Evolutionary conservation across 30 jellyfish, hydroid and myxozoan species (phyloP), one percentile per base, ranked within the genome.

Genomic region (Hydractinia symbiolongicarpus): DNA sequence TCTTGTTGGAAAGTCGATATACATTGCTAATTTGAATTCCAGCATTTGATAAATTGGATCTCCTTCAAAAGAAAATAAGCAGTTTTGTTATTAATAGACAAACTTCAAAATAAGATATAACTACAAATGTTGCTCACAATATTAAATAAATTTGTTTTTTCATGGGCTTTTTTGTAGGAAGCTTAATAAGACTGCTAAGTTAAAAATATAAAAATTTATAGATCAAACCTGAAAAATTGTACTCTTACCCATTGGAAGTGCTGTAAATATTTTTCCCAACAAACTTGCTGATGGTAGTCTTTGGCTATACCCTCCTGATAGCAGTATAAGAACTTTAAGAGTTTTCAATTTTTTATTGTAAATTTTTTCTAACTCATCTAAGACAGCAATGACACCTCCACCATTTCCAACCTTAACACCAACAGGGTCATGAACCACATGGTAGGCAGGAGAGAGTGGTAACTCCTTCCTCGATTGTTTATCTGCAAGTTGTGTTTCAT

Each of bases 281-380:
- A 86, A 77, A 76, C 95, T 85, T 44, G 96, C 97, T 79, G 94
- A 85, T 52, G 97, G 97, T 77, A 90, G 60, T 60, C 97, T 82
- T 72, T 90, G 97, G 57, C 97, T 90, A 67, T 85, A 90, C 51
- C 97, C 97, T 50, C 97, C 97, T 16, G 97, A 93, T 54, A 85
- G 90, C 49, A 90, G 50, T 8, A 90, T 76, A 69, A 90, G 51
- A 20, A 86, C 95, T 72, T 86, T 86, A 53, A 85, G 70, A 50
- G 67, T 80, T 51, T 81, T 83, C 54, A 81, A 83, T 19, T 78
- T 62, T 7, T 86, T 94, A 52, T 69, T 72, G 68, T 85, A 90
- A 57, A 86, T 69, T 70, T 69, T 79, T 56, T 76, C 89, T 5
- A 90, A 88, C 75, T 90, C 94, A 66, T 86, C 97, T 5, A 90